Percentiles rank a stretch among this genome's conserved stretches.
Evolutionary conservation across 2,113 vertebrate genomes (phyloP).

Genomic region (Odocoileus hemionus): DNA sequence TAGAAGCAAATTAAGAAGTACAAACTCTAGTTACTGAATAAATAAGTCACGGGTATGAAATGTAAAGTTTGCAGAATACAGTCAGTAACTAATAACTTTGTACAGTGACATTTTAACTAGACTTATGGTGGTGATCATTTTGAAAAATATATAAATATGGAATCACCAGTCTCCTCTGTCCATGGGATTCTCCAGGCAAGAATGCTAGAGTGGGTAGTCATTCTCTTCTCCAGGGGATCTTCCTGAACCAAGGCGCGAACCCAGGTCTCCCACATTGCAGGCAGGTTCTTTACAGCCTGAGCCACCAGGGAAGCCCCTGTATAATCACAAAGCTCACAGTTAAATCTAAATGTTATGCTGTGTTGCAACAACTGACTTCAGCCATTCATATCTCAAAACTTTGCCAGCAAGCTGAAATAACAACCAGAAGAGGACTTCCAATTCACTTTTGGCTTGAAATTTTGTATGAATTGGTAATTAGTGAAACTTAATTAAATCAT

Average conservation of each 20-base stretch:
- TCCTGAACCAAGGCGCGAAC: background rate
- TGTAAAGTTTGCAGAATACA: background rate
- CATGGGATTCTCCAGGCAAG: background rate
- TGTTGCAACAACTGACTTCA: background rate
- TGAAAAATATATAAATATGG: background rate
- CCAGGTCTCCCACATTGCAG: background rate
- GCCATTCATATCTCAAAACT: background rate
- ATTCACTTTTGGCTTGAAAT: background rate
- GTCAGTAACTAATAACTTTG: background rate
- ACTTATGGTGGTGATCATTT: background rate
- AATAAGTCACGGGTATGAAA: background rate
- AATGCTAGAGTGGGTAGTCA: background rate
- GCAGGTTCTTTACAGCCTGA: background rate
- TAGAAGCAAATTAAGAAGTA: background rate
- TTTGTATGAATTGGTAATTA: accelerated
- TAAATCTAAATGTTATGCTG: background rate
- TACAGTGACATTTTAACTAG: background rate
- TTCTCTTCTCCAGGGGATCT: background rate
- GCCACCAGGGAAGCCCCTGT: background rate
- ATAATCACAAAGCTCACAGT: background rate
- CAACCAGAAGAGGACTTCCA: background rate
- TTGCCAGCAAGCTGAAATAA: background rate
- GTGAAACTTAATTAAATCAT: background rate
- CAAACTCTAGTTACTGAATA: background rate
- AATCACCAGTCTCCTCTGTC: background rate